Percentiles rank a stretch among this genome's conserved stretches.
phyloP scores from a whole-genome alignment of 2,888 invertebrate species.

The Drosophila ustulata region DNA sequence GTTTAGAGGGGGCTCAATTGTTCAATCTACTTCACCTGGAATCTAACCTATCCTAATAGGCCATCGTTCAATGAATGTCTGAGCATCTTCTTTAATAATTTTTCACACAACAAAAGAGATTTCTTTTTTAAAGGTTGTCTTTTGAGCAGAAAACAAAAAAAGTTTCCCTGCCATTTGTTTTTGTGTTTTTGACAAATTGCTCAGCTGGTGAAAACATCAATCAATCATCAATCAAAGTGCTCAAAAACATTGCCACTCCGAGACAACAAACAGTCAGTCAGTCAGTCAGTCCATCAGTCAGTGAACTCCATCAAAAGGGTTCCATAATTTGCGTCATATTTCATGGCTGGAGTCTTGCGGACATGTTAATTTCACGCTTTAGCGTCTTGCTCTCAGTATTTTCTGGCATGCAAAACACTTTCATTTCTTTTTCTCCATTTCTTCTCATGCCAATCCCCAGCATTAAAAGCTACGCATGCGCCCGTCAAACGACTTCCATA shows the following conservation, averaged over 20 bases:
- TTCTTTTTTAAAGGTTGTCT: slow-evolving; percentile 36
- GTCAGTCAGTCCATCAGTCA: slow-evolving; percentile 17
- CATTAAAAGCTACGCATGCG: slow-evolving; percentile 62
- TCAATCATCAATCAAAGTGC: slow-evolving; percentile 73
- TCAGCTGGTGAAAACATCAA: slow-evolving; percentile 72
- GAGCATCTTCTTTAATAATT: slow-evolving; percentile 17
- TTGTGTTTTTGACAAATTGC: slow-evolving; percentile 58
- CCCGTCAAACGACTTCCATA: slow-evolving; percentile 13
- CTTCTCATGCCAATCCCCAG: slow-evolving; percentile 27
- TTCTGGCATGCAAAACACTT: slow-evolving; percentile 67
- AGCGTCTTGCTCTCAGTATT: slow-evolving; percentile 26
- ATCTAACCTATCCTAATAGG: slow-evolving; percentile 27
- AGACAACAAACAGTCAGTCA: neutral
- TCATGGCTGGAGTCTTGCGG: slow-evolving; percentile 36
- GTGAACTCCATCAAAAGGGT: slow-evolving; percentile 61
- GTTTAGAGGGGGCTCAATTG: slow-evolving; percentile 1
- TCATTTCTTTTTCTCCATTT: slow-evolving; percentile 46
- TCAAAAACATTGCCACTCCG: slow-evolving; percentile 31
- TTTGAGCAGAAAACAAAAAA: slow-evolving; percentile 17
- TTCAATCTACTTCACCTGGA: neutral
- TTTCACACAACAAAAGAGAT: slow-evolving; percentile 36
- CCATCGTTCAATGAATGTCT: slow-evolving; percentile 28
- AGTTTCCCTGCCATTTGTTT: slow-evolving; percentile 43
- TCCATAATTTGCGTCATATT: slow-evolving; percentile 41
- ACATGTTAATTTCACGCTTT: slow-evolving; percentile 68